Percentiles rank a stretch among this genome's conserved stretches.
Conservation (phyloP, 2,888 invertebrate species). For the Petrolisthes manimaculis region DNA sequence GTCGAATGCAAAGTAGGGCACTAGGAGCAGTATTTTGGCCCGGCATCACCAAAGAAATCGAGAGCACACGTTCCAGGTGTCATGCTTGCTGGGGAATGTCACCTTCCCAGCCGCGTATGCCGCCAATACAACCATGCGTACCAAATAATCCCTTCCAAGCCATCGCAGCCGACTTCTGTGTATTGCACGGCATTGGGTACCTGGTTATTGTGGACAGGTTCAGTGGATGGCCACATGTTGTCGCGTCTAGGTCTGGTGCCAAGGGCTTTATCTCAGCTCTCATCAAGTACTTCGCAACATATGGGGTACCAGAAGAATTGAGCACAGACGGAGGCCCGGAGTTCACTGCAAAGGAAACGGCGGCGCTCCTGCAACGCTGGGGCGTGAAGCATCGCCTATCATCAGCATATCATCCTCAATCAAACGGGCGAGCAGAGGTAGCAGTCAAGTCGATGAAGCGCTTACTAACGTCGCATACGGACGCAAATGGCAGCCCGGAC, state of each 20-base stretch:
- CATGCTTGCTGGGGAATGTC: slow-evolving; percentile 33
- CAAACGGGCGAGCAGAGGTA: slow-evolving; percentile 35
- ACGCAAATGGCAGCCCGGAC: not conserved
- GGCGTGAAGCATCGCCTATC: slow-evolving; percentile 17
- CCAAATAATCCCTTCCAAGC: slow-evolving; percentile 18
- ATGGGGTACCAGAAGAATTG: too few species aligned
- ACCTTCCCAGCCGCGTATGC: slow-evolving; percentile 46
- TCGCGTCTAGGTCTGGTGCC: too few species aligned
- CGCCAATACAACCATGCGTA: slow-evolving; percentile 5
- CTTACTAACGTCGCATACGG: slow-evolving; percentile 34
- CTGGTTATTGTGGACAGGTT: slow-evolving; percentile 14
- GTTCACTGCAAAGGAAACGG: slow-evolving; percentile 32
- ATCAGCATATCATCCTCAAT: slow-evolving; percentile 34
- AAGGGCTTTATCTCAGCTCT: too few species aligned
- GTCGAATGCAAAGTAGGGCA: not conserved
- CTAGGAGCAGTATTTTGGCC: slow-evolving; percentile 23
- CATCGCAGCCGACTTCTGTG: too few species aligned
- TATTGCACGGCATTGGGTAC: too few species aligned
- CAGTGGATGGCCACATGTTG: too few species aligned
- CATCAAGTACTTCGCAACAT: too few species aligned
- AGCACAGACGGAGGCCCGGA: slow-evolving; percentile 33
- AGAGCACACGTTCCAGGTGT: too few species aligned
- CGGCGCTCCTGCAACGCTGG: slow-evolving; percentile 18
- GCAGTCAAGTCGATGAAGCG: slow-evolving; percentile 35
- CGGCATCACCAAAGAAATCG: slow-evolving; percentile 26